Evolutionary conservation across 2,888 invertebrate genomes (phyloP).

Genomic region (Drosophila peninsularis): DNA sequence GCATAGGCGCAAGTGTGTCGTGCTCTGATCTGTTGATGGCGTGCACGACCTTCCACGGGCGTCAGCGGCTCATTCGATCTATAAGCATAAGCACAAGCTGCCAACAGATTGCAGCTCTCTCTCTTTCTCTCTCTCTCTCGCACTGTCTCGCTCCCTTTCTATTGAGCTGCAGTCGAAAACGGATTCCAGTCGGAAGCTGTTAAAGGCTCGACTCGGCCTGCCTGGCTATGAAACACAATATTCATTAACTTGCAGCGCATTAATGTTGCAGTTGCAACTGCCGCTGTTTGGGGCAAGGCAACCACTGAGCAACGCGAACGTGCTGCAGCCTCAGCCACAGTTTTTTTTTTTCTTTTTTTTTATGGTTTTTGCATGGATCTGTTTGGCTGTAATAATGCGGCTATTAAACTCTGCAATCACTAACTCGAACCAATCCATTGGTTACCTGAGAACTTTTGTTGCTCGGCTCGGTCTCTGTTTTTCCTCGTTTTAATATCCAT

Average conservation of each 20-base stretch:
- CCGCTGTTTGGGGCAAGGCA: conserved; percentile 20
- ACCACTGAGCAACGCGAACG: conserved; percentile 26
- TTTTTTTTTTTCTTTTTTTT: no score
- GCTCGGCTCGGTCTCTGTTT: not conserved
- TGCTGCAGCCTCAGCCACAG: conserved; percentile 6
- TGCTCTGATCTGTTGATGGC: conserved; percentile 69
- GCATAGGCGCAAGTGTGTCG: conserved; percentile 63
- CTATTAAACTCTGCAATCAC: conserved; percentile 77
- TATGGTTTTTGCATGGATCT: conserved; percentile 69
- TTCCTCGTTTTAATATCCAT: conserved; percentile 6
- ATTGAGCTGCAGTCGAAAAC: conserved; percentile 65
- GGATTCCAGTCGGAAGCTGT: conserved; percentile 83
- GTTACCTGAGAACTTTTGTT: conserved; percentile 59
- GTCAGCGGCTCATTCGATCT: conserved; percentile 35
- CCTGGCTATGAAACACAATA: conserved; percentile 82
- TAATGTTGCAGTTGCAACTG: conserved; percentile 70
- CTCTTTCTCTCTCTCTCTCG: no score
- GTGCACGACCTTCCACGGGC: conserved; percentile 66
- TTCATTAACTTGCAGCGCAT: conserved; percentile 83
- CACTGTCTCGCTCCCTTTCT: not conserved
- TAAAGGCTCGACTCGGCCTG: conserved; percentile 72
- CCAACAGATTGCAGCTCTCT: conserved; percentile 11
- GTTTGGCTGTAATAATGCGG: conserved; percentile 78
- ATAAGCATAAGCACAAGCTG: conserved; percentile 37
- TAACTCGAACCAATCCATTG: conserved; percentile 79